Base-by-base conservation (phyloP, 2,797 vertebrate species). In the Acrossocheilus wenchowensis region DNA sequence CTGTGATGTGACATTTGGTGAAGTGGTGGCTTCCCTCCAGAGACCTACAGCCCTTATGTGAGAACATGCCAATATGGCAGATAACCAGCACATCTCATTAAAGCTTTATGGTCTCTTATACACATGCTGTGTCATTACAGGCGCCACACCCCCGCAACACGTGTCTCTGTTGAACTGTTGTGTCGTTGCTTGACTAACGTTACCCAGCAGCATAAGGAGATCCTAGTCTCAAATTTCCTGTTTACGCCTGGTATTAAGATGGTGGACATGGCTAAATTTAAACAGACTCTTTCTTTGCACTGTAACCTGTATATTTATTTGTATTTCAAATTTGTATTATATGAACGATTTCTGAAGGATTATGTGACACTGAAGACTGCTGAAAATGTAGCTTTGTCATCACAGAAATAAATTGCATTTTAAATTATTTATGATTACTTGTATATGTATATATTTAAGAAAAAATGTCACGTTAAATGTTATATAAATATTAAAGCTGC, bases 81-180 rank as follows among this genome's bases (percentile, higher is more conserved):
- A 57, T 88, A 84, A 86, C 90, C 82, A 87, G 82, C 87, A 83
- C 57, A 77, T 73, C 87, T 89, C 88, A 90, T 92, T 90, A 90
- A 91, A 88, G 50, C 64, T 88, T 84, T 75, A 88, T 87, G 52
- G 30, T 60, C 82, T 82, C 78, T 75, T 77, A 78, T 85, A 82
- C 39, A 77, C 39, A 77, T 81, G 64, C 77, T 81, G 75, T 88
- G 87, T 90, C 89, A 74, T 86, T 84, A 86, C 88, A 66, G 43
- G 45, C 39, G 15, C 6, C 54, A 72, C 52, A 54, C 57, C 77
- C 83, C 43, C 43, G 4, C 50, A 79, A 85, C 84, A 85, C 62
- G 36, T 78, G 75, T 85, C 75, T 85, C 64, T 85, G 52, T 85
- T 78, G 48, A 78, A 30, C 12, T 36, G 43, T 39, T 30, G 57